Conservation (phyloP, 2,888 invertebrate genomes). For the Diabrotica balteata region DNA sequence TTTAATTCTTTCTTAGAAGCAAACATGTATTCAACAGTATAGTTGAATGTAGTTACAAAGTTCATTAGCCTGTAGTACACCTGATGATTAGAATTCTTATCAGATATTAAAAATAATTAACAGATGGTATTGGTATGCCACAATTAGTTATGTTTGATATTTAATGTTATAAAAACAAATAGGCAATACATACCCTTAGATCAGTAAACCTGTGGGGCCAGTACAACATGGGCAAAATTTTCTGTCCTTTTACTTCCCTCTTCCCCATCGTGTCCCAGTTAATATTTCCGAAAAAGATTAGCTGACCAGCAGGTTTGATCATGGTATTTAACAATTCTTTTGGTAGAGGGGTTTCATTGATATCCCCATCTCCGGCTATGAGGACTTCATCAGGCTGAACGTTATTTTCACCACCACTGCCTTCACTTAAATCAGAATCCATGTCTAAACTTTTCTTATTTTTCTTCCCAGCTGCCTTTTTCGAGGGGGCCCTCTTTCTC, state of each 20-base stretch:
- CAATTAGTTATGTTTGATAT: too few relatives aligned
- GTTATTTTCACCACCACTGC: slow-evolving; percentile 55
- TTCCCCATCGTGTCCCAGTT: slow-evolving; percentile 91
- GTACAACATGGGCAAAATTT: slow-evolving; percentile 77
- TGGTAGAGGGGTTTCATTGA: slow-evolving; percentile 70
- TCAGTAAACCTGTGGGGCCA: slow-evolving; percentile 82
- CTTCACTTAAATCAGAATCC: slow-evolving; percentile 59
- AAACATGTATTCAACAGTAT: too few relatives aligned
- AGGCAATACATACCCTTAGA: slow-evolving; percentile 65
- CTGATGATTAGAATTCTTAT: too few relatives aligned
- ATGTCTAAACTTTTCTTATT: slow-evolving; percentile 58
- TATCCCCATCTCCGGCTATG: slow-evolving; percentile 64
- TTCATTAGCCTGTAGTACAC: too few relatives aligned
- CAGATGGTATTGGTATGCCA: too few relatives aligned
- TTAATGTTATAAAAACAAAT: too few relatives aligned
- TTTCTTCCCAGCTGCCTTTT: slow-evolving; percentile 52
- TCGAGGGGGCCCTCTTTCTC: slow-evolving; percentile 56
- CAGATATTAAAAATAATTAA: too few relatives aligned
- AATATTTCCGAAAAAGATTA: slow-evolving; percentile 84
- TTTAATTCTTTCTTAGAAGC: too few relatives aligned
- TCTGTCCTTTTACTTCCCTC: slow-evolving; percentile 74
- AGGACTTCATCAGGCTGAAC: slow-evolving; percentile 64
- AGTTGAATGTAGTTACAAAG: too few relatives aligned
- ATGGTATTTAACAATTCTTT: slow-evolving; percentile 71
- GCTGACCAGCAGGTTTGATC: slow-evolving; percentile 74